Evolutionary conservation across 2,888 invertebrate species (phyloP).

Genomic region (Stenurella melanura): DNA sequence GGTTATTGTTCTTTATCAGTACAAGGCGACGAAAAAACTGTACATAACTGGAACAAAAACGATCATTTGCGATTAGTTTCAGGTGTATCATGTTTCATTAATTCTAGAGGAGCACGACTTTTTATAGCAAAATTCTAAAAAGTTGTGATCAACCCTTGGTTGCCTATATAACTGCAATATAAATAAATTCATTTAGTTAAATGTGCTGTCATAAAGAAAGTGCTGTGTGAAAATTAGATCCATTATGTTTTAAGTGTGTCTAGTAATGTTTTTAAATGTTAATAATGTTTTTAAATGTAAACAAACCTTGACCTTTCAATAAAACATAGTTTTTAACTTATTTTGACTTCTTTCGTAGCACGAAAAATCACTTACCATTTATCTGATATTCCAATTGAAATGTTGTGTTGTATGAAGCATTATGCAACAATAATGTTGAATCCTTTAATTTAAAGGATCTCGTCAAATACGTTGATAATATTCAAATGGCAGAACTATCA

Average conservation of each 20-base stretch:
- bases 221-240: too few species aligned
- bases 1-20: not conserved
- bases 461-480: not conserved
- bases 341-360: not conserved
- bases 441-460: constrained; percentile 5
- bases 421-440: constrained; percentile 7
- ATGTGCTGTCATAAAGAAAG: too few species aligned
- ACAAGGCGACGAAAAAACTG: not conserved
- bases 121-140: too few species aligned
- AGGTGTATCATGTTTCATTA: too few species aligned
- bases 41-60: too few species aligned
- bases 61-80: too few species aligned
- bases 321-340: not conserved
- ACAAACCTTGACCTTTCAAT: not conserved
- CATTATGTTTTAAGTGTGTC: too few species aligned
- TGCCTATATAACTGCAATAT: too few species aligned
- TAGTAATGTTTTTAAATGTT: too few species aligned
- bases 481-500: constrained; percentile 13
- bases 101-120: too few species aligned
- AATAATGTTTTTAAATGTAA: not conserved
- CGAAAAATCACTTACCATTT: not conserved
- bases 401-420: not conserved
- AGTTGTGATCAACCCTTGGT: too few species aligned
- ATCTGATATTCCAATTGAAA: not conserved
- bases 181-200: too few species aligned